Percentiles rank a stretch among this genome's conserved stretches.
These are phyloP conservation scores for Trimorus sp. DNA, from an alignment of 2,888 invertebrate species.

Conservation along the genomic window DNA sequence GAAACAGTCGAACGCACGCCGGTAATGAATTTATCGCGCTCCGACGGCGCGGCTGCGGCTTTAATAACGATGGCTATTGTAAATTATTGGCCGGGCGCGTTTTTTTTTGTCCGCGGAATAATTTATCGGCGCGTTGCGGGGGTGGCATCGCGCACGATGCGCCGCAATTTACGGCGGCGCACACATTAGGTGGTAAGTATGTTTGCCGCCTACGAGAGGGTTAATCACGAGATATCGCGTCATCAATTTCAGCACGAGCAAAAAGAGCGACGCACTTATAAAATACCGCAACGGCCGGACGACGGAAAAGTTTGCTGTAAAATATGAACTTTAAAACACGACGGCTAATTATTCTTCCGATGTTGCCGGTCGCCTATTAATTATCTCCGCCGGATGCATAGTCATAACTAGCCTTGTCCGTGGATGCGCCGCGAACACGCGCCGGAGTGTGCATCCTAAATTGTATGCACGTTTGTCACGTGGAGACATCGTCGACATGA, in stretches of 20 bases:
- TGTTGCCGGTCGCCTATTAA: slow-evolving; percentile 36
- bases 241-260: slow-evolving; percentile 53
- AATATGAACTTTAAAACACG: slow-evolving; percentile 56
- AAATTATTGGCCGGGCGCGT: slow-evolving; percentile 47
- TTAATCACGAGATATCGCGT: slow-evolving; percentile 63
- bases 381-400: slow-evolving; percentile 30
- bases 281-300: slow-evolving; percentile 33
- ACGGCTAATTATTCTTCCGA: slow-evolving; percentile 51
- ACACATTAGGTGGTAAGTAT: slow-evolving; percentile 65
- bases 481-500: no score
- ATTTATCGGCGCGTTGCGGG: slow-evolving; percentile 59
- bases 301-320: slow-evolving; percentile 54
- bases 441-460: not conserved
- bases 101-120: slow-evolving; percentile 45
- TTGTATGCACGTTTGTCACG: no score
- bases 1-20: not conserved
- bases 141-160: slow-evolving; percentile 54
- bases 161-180: slow-evolving; percentile 61
- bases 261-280: slow-evolving; percentile 51
- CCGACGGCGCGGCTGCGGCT: slow-evolving; percentile 28
- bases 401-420: slow-evolving; percentile 13
- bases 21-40: slow-evolving; percentile 50
- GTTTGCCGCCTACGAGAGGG: slow-evolving; percentile 63
- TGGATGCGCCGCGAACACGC: slow-evolving; percentile 4
- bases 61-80: slow-evolving; percentile 53